Evolutionary conservation across 1,140 invertebrate genomes (phyloP).

Genomic region (Doryteuthis pealeii): DNA sequence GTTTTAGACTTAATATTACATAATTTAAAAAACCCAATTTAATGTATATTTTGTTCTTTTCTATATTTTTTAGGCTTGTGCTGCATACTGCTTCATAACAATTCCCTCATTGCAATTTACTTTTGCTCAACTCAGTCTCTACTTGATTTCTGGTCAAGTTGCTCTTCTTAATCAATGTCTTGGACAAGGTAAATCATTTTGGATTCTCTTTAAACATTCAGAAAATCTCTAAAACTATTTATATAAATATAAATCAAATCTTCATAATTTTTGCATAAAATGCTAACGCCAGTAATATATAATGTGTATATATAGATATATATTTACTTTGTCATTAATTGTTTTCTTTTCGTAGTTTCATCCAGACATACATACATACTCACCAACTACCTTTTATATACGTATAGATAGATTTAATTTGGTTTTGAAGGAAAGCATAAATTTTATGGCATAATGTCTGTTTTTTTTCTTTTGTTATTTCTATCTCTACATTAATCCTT

Average conservation of each 20-base stretch:
- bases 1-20: too few relatives aligned
- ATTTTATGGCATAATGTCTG: neutral
- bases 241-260: too few relatives aligned
- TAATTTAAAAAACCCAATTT: too few relatives aligned
- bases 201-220: neutral
- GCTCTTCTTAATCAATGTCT: conserved; percentile 87
- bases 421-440: neutral
- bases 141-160: conserved; percentile 84
- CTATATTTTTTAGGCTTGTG: conserved; percentile 71
- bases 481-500: neutral
- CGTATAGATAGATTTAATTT: too few relatives aligned
- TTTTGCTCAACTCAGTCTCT: conserved; percentile 77
- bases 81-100: conserved; percentile 92
- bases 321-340: too few relatives aligned
- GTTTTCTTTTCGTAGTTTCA: too few relatives aligned
- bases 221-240: neutral
- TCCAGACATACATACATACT: neutral
- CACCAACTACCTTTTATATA: too few relatives aligned
- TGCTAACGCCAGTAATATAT: too few relatives aligned
- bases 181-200: conserved; percentile 74
- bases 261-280: too few relatives aligned
- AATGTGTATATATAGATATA: too few relatives aligned
- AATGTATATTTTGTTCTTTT: neutral
- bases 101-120: conserved; percentile 86
- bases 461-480: neutral